These are phyloP conservation scores for Spatula versicolor DNA, from an alignment of 2,797 vertebrate species.

Conservation along the genomic window DNA sequence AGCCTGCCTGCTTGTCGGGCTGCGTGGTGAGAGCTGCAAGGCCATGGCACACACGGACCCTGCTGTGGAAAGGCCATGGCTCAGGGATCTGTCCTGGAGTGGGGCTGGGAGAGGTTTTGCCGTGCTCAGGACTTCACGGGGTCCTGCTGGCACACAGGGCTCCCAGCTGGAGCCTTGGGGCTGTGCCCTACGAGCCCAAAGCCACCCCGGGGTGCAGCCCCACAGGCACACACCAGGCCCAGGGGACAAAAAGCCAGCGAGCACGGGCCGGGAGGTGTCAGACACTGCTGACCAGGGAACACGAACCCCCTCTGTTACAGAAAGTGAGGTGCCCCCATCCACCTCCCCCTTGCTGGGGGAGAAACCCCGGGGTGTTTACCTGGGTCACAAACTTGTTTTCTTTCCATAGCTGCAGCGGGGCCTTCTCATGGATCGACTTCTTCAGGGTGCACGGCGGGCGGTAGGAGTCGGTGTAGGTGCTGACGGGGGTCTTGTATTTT, in stretches of 20 bases:
- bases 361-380: constrained; percentile 24
- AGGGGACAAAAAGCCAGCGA: neutral
- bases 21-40: rapidly evolving
- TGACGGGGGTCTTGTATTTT: constrained; percentile 74
- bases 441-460: constrained; percentile 59
- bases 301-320: rapidly evolving
- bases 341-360: rapidly evolving
- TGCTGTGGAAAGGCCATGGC: rapidly evolving
- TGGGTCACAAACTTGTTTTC: constrained; percentile 67
- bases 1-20: neutral
- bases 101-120: neutral
- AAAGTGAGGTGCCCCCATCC: rapidly evolving
- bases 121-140: rapidly evolving
- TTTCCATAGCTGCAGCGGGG: constrained; percentile 10
- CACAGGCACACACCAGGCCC: neutral
- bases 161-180: rapidly evolving
- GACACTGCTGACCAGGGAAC: neutral
- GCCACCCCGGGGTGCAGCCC: neutral
- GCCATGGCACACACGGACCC: neutral
- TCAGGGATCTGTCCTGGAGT: neutral
- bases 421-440: constrained; percentile 3
- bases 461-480: constrained; percentile 76
- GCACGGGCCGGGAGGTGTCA: rapidly evolving
- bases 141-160: rapidly evolving
- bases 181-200: neutral